These are phyloP conservation scores for Himalopsyche anomala DNA, from an alignment of 2,888 invertebrate species.

Conservation along the genomic window DNA sequence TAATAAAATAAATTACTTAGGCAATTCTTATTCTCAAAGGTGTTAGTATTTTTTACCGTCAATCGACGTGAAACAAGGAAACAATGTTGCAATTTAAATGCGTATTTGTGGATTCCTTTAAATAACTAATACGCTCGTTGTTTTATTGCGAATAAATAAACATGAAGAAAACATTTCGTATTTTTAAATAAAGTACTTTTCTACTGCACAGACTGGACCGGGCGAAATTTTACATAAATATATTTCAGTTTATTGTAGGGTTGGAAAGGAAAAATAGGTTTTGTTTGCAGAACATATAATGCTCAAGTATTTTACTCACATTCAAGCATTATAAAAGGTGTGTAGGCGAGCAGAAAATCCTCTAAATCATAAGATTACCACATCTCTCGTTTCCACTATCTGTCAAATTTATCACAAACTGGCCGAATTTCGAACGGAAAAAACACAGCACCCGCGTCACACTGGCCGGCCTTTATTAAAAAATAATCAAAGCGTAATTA, in stretches of 20 bases:
- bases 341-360: slow-evolving; percentile 47
- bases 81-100: not conserved
- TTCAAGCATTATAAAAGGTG: slow-evolving; percentile 4
- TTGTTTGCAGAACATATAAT: not conserved
- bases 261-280: not conserved
- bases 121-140: not conserved
- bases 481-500: slow-evolving; percentile 16
- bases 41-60: not conserved
- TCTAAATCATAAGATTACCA: slow-evolving; percentile 12
- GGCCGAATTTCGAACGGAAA: slow-evolving; percentile 5
- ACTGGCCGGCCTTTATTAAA: not conserved
- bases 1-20: not conserved
- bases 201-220: not conserved
- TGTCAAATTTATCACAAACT: slow-evolving; percentile 50
- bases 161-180: not conserved
- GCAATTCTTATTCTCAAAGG: not conserved
- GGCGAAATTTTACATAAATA: not conserved
- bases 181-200: not conserved
- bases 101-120: not conserved
- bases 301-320: slow-evolving; percentile 1
- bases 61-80: not conserved
- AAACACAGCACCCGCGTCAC: slow-evolving; percentile 32
- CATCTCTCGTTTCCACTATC: slow-evolving; percentile 48
- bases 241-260: not conserved
- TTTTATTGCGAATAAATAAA: not conserved